Conservation (phyloP, 1,140 invertebrate species). For the Drosophila ogumai region DNA sequence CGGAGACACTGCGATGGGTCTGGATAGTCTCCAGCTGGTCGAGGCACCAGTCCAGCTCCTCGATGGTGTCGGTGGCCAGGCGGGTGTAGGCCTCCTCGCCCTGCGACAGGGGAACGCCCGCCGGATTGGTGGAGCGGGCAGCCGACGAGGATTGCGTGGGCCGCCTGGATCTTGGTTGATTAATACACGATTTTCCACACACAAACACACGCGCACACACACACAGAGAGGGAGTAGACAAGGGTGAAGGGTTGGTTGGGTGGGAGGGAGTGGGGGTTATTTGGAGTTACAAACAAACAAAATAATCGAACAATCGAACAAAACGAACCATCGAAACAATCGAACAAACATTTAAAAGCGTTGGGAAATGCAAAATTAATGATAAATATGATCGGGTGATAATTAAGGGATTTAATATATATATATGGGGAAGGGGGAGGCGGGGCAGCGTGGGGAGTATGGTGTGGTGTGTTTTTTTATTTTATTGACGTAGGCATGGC, state of each 20-base stretch:
- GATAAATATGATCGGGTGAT: conserved; percentile 15
- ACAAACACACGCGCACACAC: conserved; percentile 36
- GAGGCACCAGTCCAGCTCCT: conserved; percentile 99
- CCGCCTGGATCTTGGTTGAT: conserved; percentile 84
- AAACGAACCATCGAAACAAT: conserved; percentile 15
- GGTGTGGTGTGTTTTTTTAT: conserved; percentile 17
- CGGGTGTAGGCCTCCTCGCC: conserved; percentile 96
- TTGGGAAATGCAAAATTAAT: conserved; percentile 12
- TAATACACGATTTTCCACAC: conserved; percentile 78
- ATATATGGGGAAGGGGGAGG: conserved; percentile 1
- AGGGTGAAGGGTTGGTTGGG: conserved; percentile 5
- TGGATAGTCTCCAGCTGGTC: conserved; percentile 99
- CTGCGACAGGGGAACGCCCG: conserved; percentile 84
- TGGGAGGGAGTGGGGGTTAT: neutral
- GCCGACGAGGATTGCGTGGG: conserved; percentile 78
- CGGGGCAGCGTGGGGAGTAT: conserved; percentile 5
- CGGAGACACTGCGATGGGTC: conserved; percentile 98
- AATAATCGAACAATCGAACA: conserved; percentile 24
- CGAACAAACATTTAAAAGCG: conserved; percentile 40
- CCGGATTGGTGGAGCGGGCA: conserved; percentile 62
- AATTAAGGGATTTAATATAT: conserved; percentile 2
- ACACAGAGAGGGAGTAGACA: conserved; percentile 21
- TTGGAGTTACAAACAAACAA: conserved; percentile 24
- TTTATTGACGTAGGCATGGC: conserved; percentile 27
- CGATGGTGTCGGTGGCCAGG: conserved; percentile 97